Evolutionary conservation across 2,797 vertebrate genomes (phyloP), one percentile per base, ranked within the genome.

Genomic region (Bryconaethiops microstoma): DNA sequence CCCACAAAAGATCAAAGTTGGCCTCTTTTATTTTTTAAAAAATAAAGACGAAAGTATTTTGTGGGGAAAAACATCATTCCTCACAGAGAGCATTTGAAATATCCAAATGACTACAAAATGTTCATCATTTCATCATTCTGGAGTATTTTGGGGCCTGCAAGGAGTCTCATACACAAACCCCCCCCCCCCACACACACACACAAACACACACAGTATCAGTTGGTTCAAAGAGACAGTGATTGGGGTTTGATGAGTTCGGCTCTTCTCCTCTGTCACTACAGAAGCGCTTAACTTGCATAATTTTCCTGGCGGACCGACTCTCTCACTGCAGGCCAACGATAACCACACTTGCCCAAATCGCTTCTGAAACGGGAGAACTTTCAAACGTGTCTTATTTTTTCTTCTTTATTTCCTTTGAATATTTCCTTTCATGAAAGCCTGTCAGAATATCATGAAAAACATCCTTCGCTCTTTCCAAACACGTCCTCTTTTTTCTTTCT

Each of bases 271-370:
- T 39, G 64, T 67, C 39, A 40, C 64, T 42, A 67, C 39, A 72
- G 52, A 77, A 69, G 48, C 35, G 72, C 83, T 45, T 70, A 76
- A 64, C 55, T 57, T 17, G 52, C 80, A 45, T 25, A 70, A 70
- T 55, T 78, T 76, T 54, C 39, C 29, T 59, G 9, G 19, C 17
- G 70, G 57, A 75, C 40, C n/a, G 50, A 39, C 14, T 59, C 59
- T n/a, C 73, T 79, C 60, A 52, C 57, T 78, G 68, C 63, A 45
- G 68, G 67, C 59, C 48, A 52, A 72, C 67, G 73, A 78, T 78
- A 81, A 74, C 68, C n/a, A 21, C 40, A n/a, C 55, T 50, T 48
- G 35, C 40, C 25, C 16, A 35, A 72, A 71, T 71, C 67, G 59
- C 25, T n/a, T 75, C 52, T 70, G 25, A 73, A 82, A 63, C 9